phyloP scores from a whole-genome alignment of 2,797 vertebrate genomes.

The Oceanodroma leucorhoa region DNA sequence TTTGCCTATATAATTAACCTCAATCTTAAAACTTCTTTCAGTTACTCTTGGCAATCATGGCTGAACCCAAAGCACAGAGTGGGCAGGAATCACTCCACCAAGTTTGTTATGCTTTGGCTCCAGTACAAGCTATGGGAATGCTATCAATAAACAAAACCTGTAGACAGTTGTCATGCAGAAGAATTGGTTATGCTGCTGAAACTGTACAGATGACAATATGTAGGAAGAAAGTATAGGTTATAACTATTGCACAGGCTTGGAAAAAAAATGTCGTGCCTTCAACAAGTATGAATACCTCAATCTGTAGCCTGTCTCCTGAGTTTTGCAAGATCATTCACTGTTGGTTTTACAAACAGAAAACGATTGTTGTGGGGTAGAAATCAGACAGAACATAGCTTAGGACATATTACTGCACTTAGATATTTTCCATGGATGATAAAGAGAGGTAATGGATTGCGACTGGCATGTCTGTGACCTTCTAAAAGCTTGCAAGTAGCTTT shows the following conservation, averaged over 20 bases:
- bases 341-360: conserved; percentile 27
- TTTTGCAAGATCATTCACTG: not conserved
- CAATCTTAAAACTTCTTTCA: not conserved
- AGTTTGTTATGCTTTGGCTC: not conserved
- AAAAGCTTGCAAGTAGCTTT: conserved; percentile 49
- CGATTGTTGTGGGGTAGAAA: conserved; percentile 19
- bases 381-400: not conserved
- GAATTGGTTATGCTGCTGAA: not conserved
- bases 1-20: not conserved
- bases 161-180: not conserved
- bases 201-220: not conserved
- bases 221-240: not conserved
- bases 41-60: not conserved
- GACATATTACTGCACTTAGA: conserved; percentile 12
- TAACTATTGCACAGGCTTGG: not conserved
- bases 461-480: conserved; percentile 31
- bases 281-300: not conserved
- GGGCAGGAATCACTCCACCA: not conserved
- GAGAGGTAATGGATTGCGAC: conserved; percentile 43
- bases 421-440: conserved; percentile 54
- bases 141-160: not conserved
- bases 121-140: not conserved
- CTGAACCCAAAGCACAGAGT: not conserved
- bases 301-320: not conserved
- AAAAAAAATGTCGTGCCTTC: not conserved